Evolutionary conservation across 1,140 invertebrate genomes (phyloP).

Genomic region (Cherax destructor): DNA sequence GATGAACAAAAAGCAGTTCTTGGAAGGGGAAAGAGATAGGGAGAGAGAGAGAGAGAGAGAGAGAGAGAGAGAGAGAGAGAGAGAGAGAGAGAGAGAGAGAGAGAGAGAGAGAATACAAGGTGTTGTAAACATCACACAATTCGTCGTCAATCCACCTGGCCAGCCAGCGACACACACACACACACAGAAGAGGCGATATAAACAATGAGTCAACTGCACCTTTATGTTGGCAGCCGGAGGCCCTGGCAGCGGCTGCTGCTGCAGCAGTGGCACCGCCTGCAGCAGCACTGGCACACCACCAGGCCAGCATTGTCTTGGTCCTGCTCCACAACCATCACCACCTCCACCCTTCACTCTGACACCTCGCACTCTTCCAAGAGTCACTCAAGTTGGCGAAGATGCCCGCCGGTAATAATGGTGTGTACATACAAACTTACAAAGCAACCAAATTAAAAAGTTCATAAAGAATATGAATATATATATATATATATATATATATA

Average conservation of each 20-base stretch:
- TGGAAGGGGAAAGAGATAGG: too few species aligned
- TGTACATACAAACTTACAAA: too few species aligned
- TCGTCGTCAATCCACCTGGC: background rate
- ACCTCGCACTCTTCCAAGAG: too few species aligned
- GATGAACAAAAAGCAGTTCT: too few species aligned
- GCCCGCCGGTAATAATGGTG: too few species aligned
- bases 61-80: constrained; percentile 17
- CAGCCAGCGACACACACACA: background rate
- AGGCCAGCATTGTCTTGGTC: background rate
- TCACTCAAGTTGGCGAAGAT: too few species aligned
- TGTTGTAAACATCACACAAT: too few species aligned
- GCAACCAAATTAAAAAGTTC: too few species aligned
- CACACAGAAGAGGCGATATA: background rate
- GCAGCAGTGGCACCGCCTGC: background rate
- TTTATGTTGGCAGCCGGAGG: constrained; percentile 10
- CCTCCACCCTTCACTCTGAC: background rate
- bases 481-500: too few species aligned
- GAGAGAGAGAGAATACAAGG: too few species aligned
- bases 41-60: background rate
- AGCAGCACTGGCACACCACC: background rate
- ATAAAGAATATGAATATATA: too few species aligned
- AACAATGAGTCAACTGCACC: constrained; percentile 6
- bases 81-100: constrained; percentile 12
- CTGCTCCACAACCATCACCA: background rate
- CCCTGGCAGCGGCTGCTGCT: background rate